Evolutionary conservation across 1,140 invertebrate genomes (phyloP), one percentile per base, ranked within the genome.

Genomic region (Parapsyche elsis): DNA sequence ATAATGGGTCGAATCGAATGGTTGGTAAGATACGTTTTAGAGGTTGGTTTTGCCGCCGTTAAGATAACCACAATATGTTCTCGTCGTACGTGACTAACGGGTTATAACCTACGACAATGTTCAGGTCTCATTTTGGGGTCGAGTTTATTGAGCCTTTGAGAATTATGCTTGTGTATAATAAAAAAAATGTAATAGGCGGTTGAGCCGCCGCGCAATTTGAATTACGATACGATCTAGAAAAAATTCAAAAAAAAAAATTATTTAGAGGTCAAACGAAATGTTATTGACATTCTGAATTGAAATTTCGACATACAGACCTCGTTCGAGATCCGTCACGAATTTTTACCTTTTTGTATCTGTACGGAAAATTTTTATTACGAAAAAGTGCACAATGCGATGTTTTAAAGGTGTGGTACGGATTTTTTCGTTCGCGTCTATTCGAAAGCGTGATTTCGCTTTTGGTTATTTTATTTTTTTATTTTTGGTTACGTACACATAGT

Each of bases 81-180:
- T 24, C 21, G 9, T n/a, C n/a, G n/a, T 46, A 46, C 38, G 38
- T 38, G 71, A 30, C 30, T 73, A 73, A 73, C 71, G 71, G 71
- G 71, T 73, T 73, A 73, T 73, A 73, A 73, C 71, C 71, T 73
- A 73, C 71, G 38, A 73, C 71, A 73, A 73, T 49, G 38, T 24
- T 30, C 30, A 10, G 24, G 30, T 16, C 38, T 16, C 14, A 73
- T 23, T 73, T 73, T 38, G 71, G 44, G 44, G 30, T 23, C 30
- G 45, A 45, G 64, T 67, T 67, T 67, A 16, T 73, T 73, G 71
- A 49, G 71, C 71, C 71, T 73, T 38, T 5, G 45, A 49, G 71
- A 73, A 73, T 46, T 49, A 73, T 46, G 16, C 26, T 2, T 7
- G 30, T 38, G 30, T 38, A n/a, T 24, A 64, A 71, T 9, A 21